phyloP scores from a whole-genome alignment of 2,797 vertebrate genomes.

The Protosalanx chinensis region DNA sequence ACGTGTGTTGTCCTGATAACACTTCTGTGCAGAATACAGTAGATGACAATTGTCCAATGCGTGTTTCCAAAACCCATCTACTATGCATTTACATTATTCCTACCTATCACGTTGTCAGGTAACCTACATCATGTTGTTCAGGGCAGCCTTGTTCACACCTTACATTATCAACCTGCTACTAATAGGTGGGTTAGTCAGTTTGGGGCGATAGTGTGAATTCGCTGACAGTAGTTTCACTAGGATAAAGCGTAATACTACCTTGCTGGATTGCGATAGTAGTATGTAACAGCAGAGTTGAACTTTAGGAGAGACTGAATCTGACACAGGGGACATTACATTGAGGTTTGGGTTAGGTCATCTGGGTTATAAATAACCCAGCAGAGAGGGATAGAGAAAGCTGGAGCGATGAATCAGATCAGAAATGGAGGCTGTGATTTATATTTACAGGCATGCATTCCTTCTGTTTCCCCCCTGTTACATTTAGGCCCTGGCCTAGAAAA shows the following conservation, averaged over 20 bases:
- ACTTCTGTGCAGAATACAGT: too few relatives aligned
- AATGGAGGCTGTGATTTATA: slow-evolving; percentile 51
- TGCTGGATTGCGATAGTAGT: slow-evolving; percentile 28
- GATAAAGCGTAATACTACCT: slow-evolving; percentile 6
- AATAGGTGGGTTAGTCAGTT: too few relatives aligned
- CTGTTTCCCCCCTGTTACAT: too few relatives aligned
- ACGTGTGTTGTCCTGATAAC: background rate
- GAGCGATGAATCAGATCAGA: slow-evolving; percentile 46
- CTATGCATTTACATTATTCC: too few relatives aligned
- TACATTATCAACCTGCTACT: too few relatives aligned
- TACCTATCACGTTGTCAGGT: too few relatives aligned
- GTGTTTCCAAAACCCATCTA: too few relatives aligned
- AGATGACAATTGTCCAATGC: too few relatives aligned
- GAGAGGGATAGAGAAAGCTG: slow-evolving; percentile 31
- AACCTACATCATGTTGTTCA: too few relatives aligned
- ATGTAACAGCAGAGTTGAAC: slow-evolving; percentile 46
- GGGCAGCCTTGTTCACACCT: slow-evolving; percentile 1
- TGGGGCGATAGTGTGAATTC: background rate
- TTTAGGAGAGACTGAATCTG: slow-evolving; percentile 21
- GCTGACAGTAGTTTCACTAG: slow-evolving; percentile 8
- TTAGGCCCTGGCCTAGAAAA: too few relatives aligned
- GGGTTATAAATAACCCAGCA: slow-evolving; percentile 64
- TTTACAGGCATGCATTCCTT: background rate
- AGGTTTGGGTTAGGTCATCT: slow-evolving; percentile 55
- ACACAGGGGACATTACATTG: slow-evolving; percentile 36